A percentile compares a stretch with the other conserved stretches of the same genome.
These are phyloP conservation scores for Drosophila punjabiensis DNA, from an alignment of 1,140 invertebrate species.

Conservation along the genomic window DNA sequence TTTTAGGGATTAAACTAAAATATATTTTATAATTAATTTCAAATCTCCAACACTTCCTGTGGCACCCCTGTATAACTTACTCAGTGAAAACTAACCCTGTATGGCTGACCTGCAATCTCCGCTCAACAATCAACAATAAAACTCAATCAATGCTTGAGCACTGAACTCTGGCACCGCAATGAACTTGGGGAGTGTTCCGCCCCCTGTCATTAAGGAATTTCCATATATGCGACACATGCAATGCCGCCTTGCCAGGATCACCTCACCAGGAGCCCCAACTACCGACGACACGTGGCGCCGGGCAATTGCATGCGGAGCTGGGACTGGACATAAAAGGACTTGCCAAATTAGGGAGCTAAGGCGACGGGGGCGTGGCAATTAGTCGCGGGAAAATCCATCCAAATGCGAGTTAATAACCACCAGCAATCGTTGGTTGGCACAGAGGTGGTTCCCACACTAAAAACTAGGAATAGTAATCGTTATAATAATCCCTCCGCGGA, in stretches of 20 bases:
- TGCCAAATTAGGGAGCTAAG: constrained; percentile 29
- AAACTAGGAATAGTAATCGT: constrained; percentile 17
- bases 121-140: constrained; percentile 65
- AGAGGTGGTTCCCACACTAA: constrained; percentile 58
- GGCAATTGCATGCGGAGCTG: constrained; percentile 24
- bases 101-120: constrained; percentile 50
- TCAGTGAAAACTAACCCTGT: constrained; percentile 10
- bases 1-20: too few species aligned
- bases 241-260: constrained; percentile 13
- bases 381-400: constrained; percentile 61
- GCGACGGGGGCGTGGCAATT: constrained; percentile 52
- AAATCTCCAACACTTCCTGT: not conserved
- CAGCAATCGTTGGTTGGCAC: constrained; percentile 32
- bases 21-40: not conserved
- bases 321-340: constrained; percentile 34
- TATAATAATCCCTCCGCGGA: constrained; percentile 26
- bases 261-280: not conserved
- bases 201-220: constrained; percentile 75
- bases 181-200: constrained; percentile 50
- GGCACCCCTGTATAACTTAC: constrained; percentile 18
- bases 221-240: constrained; percentile 75
- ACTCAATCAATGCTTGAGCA: constrained; percentile 61
- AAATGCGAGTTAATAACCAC: constrained; percentile 64
- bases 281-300: constrained; percentile 38
- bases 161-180: constrained; percentile 43